Evolutionary conservation across 2,888 invertebrate genomes (phyloP), one percentile per base, ranked within the genome.

Genomic region (Eristalinus aeneus): DNA sequence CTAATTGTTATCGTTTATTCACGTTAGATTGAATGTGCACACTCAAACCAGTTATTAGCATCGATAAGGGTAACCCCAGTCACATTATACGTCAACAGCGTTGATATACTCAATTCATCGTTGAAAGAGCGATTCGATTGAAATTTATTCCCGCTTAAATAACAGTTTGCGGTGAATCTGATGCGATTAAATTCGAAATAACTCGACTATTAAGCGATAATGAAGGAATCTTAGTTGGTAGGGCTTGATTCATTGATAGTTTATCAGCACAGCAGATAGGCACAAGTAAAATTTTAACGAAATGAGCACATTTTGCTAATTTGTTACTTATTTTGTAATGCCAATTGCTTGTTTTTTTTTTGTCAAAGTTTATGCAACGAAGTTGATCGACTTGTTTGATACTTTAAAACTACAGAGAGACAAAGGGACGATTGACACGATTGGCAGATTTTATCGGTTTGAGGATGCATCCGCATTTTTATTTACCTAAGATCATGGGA

Each of bases 151-250:
- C 39, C 53, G 69, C 22, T 79, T 16, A 72, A 72, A 67, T 65
- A 67, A 46, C 71, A 56, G 63, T 69, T 81, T 36, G 60, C n/a
- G 32, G 39, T 77, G 64, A 54, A 34, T 80, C 23, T 8, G 39
- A 46, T 80, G 72, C 22, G 63, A 80, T 76, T 32, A 73, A 58
- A 46, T 65, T 56, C 22, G 46, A 63, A 69, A 78, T 84, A 75
- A 84, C 74, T 36, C 60, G 73, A 60, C 78, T 27, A 73, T 84
- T 78, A 78, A 74, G 67, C 71, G 65, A 31, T 75, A 78, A 71
- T 77, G 63, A 58, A 68, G 16, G 10, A 1, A n/a, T 73, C 64
- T 61, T 20, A 54, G n/a, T 54, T 31, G 16, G 56, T 16, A 2
- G 16, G 71, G 58, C 56, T 60, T 60, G 39, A 4, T 46, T 5